Evolutionary conservation across 2,888 invertebrate species (phyloP).

Genomic region (Scelioninae gen. 1): DNA sequence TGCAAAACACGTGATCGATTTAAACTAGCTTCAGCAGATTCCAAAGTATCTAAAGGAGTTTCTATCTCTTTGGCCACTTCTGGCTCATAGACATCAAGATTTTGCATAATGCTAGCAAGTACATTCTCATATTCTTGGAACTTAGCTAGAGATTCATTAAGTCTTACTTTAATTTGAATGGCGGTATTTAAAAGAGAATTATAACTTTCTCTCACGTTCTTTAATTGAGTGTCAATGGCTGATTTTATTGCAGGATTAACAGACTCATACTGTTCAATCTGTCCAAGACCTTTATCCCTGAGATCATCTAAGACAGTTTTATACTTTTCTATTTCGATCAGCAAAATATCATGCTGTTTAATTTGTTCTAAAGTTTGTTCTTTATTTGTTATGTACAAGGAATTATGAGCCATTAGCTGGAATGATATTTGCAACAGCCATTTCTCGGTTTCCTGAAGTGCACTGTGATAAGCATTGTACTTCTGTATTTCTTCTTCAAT

Average conservation of each 20-base stretch:
- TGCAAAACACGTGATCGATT: slow-evolving; percentile 91
- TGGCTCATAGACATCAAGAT: slow-evolving; percentile 92
- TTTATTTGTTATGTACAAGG: slow-evolving; percentile 94
- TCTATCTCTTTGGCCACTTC: slow-evolving; percentile 90
- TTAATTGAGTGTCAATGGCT: slow-evolving; percentile 93
- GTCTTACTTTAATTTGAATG: slow-evolving; percentile 93
- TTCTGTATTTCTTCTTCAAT: slow-evolving; percentile 93
- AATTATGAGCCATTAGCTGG: slow-evolving; percentile 98
- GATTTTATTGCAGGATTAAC: slow-evolving; percentile 90
- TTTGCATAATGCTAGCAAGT: slow-evolving; percentile 92
- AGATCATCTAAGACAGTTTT: slow-evolving; percentile 92
- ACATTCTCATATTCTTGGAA: slow-evolving; percentile 97
- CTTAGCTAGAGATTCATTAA: slow-evolving; percentile 94
- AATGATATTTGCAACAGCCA: slow-evolving; percentile 97
- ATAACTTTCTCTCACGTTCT: slow-evolving; percentile 97
- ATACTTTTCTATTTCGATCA: slow-evolving; percentile 93
- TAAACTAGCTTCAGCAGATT: slow-evolving; percentile 89
- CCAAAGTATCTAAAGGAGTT: slow-evolving; percentile 90
- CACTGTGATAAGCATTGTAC: slow-evolving; percentile 94
- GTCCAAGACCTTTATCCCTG: slow-evolving; percentile 92
- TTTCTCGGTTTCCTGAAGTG: slow-evolving; percentile 96
- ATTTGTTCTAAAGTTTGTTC: slow-evolving; percentile 96
- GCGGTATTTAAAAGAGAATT: slow-evolving; percentile 95
- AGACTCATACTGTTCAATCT: slow-evolving; percentile 91
- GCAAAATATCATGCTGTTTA: slow-evolving; percentile 91